Percentiles rank a stretch among this genome's conserved stretches.
Conservation (phyloP, 2,797 vertebrate genomes). For the Anisognathus igniventris region DNA sequence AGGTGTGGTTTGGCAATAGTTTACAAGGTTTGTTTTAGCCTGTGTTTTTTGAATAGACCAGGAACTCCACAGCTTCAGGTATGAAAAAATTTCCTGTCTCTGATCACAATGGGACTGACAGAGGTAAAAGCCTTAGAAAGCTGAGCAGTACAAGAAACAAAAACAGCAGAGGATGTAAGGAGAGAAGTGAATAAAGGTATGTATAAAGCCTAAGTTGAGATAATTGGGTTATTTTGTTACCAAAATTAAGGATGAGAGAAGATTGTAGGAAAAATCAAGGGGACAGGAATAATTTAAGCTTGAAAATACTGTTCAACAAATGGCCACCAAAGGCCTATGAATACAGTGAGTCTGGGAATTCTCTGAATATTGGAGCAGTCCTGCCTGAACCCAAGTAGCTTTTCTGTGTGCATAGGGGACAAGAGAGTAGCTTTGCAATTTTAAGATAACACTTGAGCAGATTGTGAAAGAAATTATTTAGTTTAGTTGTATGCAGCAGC, state of each 20-base stretch:
- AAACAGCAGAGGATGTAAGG: background rate
- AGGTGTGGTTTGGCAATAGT: background rate
- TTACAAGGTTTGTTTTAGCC: background rate
- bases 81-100: background rate
- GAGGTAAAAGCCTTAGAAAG: background rate
- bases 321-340: background rate
- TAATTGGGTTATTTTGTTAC: background rate
- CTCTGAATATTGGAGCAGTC: background rate
- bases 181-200: background rate
- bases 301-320: background rate
- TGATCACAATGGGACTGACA: background rate
- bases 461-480: background rate
- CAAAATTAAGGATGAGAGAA: background rate
- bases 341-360: background rate
- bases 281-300: background rate
- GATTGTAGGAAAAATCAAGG: background rate
- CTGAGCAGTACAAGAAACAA: background rate
- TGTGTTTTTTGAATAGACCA: background rate
- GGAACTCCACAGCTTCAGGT: background rate
- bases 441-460: background rate
- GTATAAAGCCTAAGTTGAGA: background rate
- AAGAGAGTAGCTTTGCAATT: background rate
- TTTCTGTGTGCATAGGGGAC: accelerated
- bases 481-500: background rate
- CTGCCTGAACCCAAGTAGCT: background rate